Evolutionary conservation across 2,888 invertebrate genomes (phyloP), one percentile per base, ranked within the genome.

Genomic region (Stenoptilia bipunctidactyla): DNA sequence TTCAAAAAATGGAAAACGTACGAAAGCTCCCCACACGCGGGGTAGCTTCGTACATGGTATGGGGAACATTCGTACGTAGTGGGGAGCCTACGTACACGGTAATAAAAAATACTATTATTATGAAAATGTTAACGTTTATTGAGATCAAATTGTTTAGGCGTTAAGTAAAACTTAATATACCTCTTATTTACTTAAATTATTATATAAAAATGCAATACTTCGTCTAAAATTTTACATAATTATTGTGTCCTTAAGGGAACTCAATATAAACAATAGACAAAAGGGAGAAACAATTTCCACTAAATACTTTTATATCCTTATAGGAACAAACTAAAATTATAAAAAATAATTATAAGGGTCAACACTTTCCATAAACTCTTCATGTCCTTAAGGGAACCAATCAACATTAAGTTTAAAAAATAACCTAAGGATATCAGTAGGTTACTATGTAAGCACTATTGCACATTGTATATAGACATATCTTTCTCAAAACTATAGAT

Each of bases 361-460:
- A n/a, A n/a, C n/a, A n/a, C n/a, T n/a, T n/a, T n/a, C n/a, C n/a
- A n/a, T n/a, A n/a, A n/a, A n/a, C n/a, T n/a, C n/a, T n/a, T n/a
- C n/a, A n/a, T n/a, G n/a, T n/a, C n/a, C n/a, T n/a, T n/a, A n/a
- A n/a, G n/a, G n/a, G n/a, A n/a, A n/a, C n/a, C n/a, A n/a, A n/a
- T n/a, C n/a, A n/a, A n/a, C n/a, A n/a, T n/a, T n/a, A n/a, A n/a
- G n/a, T n/a, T n/a, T n/a, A n/a, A n/a, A n/a, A n/a, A n/a, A n/a
- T n/a, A n/a, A n/a, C n/a, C n/a, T n/a, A n/a, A n/a, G n/a, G n/a
- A n/a, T n/a, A 27, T 20, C 12, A 37, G 25, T 3, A 37, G 25
- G 25, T 25, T 25, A 37, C n/a, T n/a, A n/a, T n/a, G 8, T 20
- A 37, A 37, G 25, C 20, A 37, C 27, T 27, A 37, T 27, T 37